These are phyloP conservation scores for Pachyuromys duprasi DNA, from an alignment of 2,797 vertebrate species.

Conservation along the genomic window DNA sequence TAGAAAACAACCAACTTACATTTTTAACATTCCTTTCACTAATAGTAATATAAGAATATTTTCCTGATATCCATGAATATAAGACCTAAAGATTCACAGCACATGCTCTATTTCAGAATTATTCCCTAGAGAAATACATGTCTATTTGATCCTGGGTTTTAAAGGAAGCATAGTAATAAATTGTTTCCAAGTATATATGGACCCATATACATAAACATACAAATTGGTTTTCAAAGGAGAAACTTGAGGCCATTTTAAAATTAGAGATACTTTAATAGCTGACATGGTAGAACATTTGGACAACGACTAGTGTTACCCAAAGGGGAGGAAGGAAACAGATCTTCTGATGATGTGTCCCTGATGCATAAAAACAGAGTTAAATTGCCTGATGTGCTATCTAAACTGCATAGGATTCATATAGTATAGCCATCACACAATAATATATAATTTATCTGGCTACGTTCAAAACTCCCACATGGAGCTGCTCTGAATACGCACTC, in stretches of 20 bases:
- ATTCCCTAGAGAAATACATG: not conserved
- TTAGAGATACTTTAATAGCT: conserved; percentile 4
- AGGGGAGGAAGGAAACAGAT: not conserved
- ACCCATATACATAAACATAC: not conserved
- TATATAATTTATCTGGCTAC: not conserved
- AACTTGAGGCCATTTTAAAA: conserved; percentile 30
- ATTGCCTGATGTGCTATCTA: not conserved
- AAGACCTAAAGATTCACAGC: not conserved
- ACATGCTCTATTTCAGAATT: not conserved
- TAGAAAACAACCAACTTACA: conserved; percentile 47
- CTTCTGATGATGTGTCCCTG: not conserved
- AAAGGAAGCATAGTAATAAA: not conserved
- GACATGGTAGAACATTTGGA: not conserved
- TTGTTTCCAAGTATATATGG: not conserved
- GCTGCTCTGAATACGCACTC: not conserved
- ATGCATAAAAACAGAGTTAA: not conserved
- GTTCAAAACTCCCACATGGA: not conserved
- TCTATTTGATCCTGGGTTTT: conserved; percentile 22
- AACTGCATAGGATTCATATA: conserved; percentile 4
- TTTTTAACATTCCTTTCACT: conserved; percentile 46
- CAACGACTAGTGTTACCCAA: not conserved
- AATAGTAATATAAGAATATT: not conserved
- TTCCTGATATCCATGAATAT: conserved; percentile 5
- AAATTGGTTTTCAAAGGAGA: conserved; percentile 9
- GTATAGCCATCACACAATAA: not conserved